Evolutionary conservation across 1,140 invertebrate genomes (phyloP).

Genomic region (Adoxophyes honmai): DNA sequence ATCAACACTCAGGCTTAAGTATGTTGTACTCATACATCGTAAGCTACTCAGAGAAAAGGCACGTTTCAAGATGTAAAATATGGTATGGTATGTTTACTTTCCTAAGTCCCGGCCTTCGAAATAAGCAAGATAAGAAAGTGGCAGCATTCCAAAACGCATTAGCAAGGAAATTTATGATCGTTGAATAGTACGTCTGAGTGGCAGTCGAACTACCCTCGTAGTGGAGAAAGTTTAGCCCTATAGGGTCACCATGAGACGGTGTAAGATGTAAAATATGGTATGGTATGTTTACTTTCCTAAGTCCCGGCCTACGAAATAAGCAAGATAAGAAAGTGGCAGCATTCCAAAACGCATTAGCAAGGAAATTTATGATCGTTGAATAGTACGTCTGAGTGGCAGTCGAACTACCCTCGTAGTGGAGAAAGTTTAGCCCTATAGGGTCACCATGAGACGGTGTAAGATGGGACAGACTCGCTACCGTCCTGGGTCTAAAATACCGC

Average conservation of each 20-base stretch:
- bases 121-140: conserved; percentile 29
- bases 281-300: not conserved
- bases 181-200: not conserved
- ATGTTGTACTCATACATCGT: too few relatives aligned
- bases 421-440: conserved; percentile 26
- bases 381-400: too few relatives aligned
- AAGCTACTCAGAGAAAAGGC: too few relatives aligned
- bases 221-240: conserved; percentile 24
- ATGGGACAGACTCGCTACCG: too few relatives aligned
- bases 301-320: conserved; percentile 30
- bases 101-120: conserved; percentile 26
- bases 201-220: conserved; percentile 6
- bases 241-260: conserved; percentile 22
- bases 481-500: too few relatives aligned
- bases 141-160: conserved; percentile 26
- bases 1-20: too few relatives aligned
- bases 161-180: conserved; percentile 34
- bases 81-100: not conserved
- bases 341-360: conserved; percentile 27
- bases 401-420: conserved; percentile 15
- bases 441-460: conserved; percentile 20
- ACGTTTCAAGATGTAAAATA: not conserved
- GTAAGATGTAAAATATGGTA: too few relatives aligned
- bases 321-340: conserved; percentile 27
- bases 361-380: conserved; percentile 32